Evolutionary conservation across 1,140 invertebrate genomes (phyloP).

Genomic region (Drosophila burlai): DNA sequence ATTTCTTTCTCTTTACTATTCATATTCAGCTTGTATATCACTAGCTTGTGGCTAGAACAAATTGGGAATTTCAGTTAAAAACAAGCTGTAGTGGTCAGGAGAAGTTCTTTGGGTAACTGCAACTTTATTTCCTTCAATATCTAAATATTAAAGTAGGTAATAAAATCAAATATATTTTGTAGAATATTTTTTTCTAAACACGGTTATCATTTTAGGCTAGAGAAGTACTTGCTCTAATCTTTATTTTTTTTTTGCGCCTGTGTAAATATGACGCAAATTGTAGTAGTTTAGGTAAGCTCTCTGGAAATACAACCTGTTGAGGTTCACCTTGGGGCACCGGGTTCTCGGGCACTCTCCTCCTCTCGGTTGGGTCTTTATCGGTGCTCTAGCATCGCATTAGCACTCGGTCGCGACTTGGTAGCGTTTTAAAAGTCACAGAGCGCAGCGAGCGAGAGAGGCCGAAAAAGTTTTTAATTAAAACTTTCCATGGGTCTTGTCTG

Average conservation of each 20-base stretch:
- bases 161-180: neutral
- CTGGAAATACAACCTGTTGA: conserved; percentile 47
- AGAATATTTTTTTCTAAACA: neutral
- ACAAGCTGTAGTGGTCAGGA: neutral
- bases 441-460: conserved; percentile 12
- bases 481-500: conserved; percentile 62
- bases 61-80: neutral
- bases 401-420: conserved; percentile 12
- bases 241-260: neutral
- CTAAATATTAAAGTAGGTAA: neutral
- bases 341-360: conserved; percentile 4
- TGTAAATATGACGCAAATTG: conserved; percentile 31
- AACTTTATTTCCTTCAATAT: neutral
- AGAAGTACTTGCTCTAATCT: neutral
- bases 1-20: neutral
- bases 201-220: neutral
- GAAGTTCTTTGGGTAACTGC: no score
- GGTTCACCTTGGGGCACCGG: conserved; percentile 14
- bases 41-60: neutral
- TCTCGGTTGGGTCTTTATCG: conserved; percentile 33
- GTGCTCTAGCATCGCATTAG: conserved; percentile 56
- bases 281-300: conserved; percentile 6
- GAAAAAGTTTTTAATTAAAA: conserved; percentile 83
- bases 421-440: conserved; percentile 33
- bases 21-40: neutral